Evolutionary conservation across 2,113 vertebrate genomes (phyloP), one percentile per base, ranked within the genome.

Genomic region (Ptyas mucosa): DNA sequence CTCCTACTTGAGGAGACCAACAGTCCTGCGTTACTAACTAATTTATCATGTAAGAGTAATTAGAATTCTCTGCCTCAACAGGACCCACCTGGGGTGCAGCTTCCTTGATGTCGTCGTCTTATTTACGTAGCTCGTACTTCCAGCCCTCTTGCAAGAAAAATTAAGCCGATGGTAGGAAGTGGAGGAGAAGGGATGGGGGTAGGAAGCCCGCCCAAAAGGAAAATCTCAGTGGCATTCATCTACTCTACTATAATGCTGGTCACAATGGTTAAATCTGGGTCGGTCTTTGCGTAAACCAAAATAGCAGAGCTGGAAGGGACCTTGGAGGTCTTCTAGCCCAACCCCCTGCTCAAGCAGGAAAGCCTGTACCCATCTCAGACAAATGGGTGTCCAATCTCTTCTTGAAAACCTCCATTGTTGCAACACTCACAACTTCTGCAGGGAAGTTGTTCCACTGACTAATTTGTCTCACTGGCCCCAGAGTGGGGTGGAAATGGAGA

Each of bases 1-100:
- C 90, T 96, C 23, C 92, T 94, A 91, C 95, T 91, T 91, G 61
- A 64, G 3, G 49, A 93, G 51, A 91, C 90, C 89, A 96, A 34
- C 34, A 8, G 94, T 92, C 75, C 91, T 46, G 88, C 85, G 64
- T 5, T 54, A 97, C 95, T 88, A 96, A 92, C 93, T 97, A 89
- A 95, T 94, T 95, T 24, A 91, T 85, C 92, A 52, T 57, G 91
- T 93, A 94, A 95, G 88, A 95, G 95, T 95, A 94, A 95, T 51
- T 95, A 96, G 94, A 95, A 89, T 94, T 91, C 87, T 75, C 91
- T 93, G 94, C 95, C 94, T 87, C 12, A 69, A 92, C 91, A 95
- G 91, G 96, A 92, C 55, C 93, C 95, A 94, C 90, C 85, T 91
- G 92, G 52, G 90, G 57, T 91, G 91, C 81, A 92, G 93, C 86